Conservation (phyloP, 2,888 invertebrate species). For the Sminthurinus aureus region DNA sequence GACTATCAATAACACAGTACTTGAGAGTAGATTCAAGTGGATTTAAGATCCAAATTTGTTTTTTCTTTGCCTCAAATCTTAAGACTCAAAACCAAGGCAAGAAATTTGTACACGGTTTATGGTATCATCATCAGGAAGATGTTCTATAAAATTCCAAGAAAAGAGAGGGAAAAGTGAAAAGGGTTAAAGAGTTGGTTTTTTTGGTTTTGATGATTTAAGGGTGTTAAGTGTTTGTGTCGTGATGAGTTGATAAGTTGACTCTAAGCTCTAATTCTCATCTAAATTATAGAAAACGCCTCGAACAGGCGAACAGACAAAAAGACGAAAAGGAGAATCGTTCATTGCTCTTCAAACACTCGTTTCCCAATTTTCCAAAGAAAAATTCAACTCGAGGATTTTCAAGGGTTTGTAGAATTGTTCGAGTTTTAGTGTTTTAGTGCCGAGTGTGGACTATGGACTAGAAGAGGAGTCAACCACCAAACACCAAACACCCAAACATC, state of each 20-base stretch:
- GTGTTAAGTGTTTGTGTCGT: slow-evolving; percentile 42
- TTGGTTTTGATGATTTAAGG: slow-evolving; percentile 36
- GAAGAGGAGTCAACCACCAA: not conserved
- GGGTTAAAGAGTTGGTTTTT: slow-evolving; percentile 6
- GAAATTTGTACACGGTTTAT: too few relatives aligned
- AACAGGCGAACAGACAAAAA: slow-evolving; percentile 24
- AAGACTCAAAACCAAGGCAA: too few relatives aligned
- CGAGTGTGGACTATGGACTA: too few relatives aligned
- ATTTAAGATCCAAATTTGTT: too few relatives aligned
- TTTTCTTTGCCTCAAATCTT: too few relatives aligned
- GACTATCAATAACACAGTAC: too few relatives aligned
- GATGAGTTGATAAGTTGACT: slow-evolving; percentile 42
- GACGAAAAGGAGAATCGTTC: not conserved
- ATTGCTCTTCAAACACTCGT: not conserved
- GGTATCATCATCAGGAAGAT: too few relatives aligned
- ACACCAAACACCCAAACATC: not conserved
- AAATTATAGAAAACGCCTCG: slow-evolving; percentile 40
- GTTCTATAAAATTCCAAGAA: not conserved
- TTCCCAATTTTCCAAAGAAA: not conserved
- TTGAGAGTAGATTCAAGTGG: too few relatives aligned
- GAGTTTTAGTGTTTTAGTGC: not conserved
- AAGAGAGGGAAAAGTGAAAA: not conserved
- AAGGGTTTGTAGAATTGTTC: not conserved
- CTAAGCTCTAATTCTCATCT: slow-evolving; percentile 41
- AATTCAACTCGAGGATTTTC: not conserved